phyloP scores from a whole-genome alignment of 1,140 invertebrate genomes.

The Nasonia longicornis region DNA sequence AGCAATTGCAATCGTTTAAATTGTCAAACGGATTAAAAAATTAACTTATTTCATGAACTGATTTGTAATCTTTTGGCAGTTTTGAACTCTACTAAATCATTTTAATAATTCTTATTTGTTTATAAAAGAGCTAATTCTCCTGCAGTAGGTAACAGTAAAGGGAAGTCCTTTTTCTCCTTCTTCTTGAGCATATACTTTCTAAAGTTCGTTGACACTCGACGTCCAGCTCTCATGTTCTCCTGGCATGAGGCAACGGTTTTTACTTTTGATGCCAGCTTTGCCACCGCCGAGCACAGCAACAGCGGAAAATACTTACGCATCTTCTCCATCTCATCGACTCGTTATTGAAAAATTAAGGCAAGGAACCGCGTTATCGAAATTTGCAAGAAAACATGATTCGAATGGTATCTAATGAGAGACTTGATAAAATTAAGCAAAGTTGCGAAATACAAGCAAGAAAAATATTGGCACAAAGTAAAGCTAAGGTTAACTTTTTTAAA shows the following conservation, averaged over 20 bases:
- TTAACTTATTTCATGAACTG: not conserved
- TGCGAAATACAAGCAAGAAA: not conserved
- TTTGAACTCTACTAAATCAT: not conserved
- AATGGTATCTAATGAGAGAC: not conserved
- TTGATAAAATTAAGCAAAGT: not conserved
- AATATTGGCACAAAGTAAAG: too few relatives aligned
- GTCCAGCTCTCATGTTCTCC: conserved; percentile 25
- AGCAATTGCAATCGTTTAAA: too few relatives aligned
- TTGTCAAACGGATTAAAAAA: too few relatives aligned
- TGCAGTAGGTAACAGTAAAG: not conserved
- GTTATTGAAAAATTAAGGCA: too few relatives aligned
- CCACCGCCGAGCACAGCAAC: conserved; percentile 5
- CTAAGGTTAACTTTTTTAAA: too few relatives aligned
- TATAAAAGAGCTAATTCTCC: not conserved
- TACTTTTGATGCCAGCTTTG: conserved; percentile 33
- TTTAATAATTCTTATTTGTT: not conserved
- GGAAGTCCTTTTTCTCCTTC: not conserved
- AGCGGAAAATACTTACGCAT: conserved; percentile 1
- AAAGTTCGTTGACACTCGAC: conserved; percentile 33
- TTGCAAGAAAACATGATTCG: not conserved
- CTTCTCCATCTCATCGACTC: not conserved
- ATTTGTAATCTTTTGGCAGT: too few relatives aligned
- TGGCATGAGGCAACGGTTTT: conserved; percentile 36
- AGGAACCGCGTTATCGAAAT: not conserved
- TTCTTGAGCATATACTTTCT: conserved; percentile 22